Conservation (phyloP, 2,113 vertebrate genomes). For the Rhinichthys klamathensis region DNA sequence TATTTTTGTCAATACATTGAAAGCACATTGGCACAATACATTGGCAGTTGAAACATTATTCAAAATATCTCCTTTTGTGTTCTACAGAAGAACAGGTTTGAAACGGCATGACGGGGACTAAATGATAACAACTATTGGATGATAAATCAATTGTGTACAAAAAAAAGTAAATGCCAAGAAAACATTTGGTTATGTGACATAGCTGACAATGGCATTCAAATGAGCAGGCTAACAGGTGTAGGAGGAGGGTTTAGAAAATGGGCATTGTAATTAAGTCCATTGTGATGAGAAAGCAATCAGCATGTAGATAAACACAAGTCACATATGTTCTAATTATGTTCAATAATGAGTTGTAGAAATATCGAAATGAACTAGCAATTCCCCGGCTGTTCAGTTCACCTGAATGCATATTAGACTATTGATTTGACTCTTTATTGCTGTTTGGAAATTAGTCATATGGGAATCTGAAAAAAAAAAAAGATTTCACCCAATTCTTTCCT, state of each 20-base stretch:
- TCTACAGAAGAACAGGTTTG: background rate
- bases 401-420: constrained; percentile 22
- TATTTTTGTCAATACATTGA: background rate
- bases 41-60: background rate
- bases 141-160: background rate
- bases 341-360: constrained; percentile 11
- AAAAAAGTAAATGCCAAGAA: background rate
- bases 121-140: background rate
- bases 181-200: background rate
- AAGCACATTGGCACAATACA: background rate
- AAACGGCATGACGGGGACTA: background rate
- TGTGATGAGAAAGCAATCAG: constrained; percentile 26
- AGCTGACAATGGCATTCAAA: background rate
- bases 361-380: background rate
- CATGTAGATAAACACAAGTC: background rate
- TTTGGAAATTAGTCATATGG: background rate
- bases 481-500: background rate
- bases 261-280: constrained; percentile 29
- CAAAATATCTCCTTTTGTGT: background rate
- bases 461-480: constrained; percentile 8
- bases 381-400: background rate
- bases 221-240: background rate
- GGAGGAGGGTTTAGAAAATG: background rate
- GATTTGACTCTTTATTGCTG: constrained; percentile 18
- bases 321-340: constrained; percentile 24